These are phyloP conservation scores for Zosterops pallidus DNA, from an alignment of 2,113 vertebrate genomes.

Conservation along the genomic window DNA sequence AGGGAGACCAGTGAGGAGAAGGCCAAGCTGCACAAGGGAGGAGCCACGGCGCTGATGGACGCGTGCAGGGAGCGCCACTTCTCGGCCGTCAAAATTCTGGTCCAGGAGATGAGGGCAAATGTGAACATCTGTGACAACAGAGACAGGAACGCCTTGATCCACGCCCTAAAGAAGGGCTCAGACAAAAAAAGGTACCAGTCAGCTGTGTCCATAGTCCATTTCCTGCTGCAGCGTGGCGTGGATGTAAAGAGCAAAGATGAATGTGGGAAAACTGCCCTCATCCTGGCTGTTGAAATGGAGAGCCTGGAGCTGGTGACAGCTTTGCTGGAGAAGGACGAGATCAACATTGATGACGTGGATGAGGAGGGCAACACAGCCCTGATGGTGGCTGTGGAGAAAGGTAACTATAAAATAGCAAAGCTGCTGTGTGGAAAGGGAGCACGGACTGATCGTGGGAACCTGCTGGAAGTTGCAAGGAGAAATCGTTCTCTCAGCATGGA, in stretches of 20 bases:
- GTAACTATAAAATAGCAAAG: background rate
- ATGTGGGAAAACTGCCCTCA: conserved; percentile 66
- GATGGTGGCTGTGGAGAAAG: conserved; percentile 39
- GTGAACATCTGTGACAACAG: conserved; percentile 64
- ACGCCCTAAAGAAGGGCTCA: background rate
- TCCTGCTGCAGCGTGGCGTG: conserved; percentile 23
- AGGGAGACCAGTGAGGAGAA: conserved; percentile 32
- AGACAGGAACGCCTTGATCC: conserved; percentile 67
- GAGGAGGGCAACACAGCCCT: conserved; percentile 59
- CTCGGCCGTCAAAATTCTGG: background rate
- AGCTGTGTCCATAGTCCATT: background rate
- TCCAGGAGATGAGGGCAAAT: conserved; percentile 66
- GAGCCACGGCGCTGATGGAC: conserved; percentile 72
- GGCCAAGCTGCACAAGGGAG: conserved; percentile 53
- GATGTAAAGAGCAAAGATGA: conserved; percentile 57
- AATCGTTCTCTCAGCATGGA: background rate
- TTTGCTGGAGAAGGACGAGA: conserved; percentile 41
- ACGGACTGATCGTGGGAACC: conserved; percentile 10
- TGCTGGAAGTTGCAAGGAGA: background rate
- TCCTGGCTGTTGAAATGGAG: conserved; percentile 64
- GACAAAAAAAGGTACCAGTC: fast-evolving
- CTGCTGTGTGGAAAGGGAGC: conserved; percentile 55
- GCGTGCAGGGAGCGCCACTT: conserved; percentile 6
- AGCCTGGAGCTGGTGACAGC: conserved; percentile 32
- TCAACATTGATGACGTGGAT: conserved; percentile 57